phyloP scores from a whole-genome alignment of 1,140 invertebrate species.

The Solen grandis region DNA sequence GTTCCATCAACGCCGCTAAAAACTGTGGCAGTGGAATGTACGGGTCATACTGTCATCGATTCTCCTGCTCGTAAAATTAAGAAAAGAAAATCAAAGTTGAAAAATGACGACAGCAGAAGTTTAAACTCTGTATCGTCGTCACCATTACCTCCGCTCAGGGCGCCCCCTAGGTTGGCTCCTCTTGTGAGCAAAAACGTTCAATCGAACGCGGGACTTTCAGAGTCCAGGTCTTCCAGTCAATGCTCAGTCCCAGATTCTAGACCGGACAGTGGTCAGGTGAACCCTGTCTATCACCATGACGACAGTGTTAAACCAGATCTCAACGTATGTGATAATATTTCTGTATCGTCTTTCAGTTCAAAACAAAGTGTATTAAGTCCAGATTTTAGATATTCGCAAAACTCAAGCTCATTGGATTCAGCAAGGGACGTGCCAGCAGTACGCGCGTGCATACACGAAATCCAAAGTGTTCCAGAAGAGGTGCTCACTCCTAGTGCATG shows the following conservation, averaged over 20 bases:
- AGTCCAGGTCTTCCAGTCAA: neutral
- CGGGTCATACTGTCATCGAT: neutral
- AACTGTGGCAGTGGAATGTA: neutral
- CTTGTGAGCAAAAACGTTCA: neutral
- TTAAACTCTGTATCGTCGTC: slow-evolving; percentile 1
- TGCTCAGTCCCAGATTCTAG: neutral
- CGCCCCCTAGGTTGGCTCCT: slow-evolving; percentile 54
- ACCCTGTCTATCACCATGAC: neutral
- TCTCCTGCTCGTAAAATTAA: neutral
- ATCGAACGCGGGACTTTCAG: neutral
- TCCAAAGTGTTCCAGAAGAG: slow-evolving; percentile 48
- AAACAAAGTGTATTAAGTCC: too few species aligned
- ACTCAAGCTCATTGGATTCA: neutral
- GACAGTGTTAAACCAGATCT: neutral
- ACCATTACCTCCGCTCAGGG: slow-evolving; percentile 22
- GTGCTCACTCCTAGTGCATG: slow-evolving; percentile 4
- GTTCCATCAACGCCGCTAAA: neutral
- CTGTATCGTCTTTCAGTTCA: too few species aligned
- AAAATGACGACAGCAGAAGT: neutral
- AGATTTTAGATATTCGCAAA: too few species aligned
- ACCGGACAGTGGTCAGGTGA: neutral
- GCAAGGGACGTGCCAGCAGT: neutral
- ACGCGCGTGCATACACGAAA: slow-evolving; percentile 4
- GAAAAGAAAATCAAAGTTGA: neutral
- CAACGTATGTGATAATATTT: neutral